Conservation (phyloP, 37 sponge, comb jelly and placozoan species). For the Mnemiopsis leidyi region DNA sequence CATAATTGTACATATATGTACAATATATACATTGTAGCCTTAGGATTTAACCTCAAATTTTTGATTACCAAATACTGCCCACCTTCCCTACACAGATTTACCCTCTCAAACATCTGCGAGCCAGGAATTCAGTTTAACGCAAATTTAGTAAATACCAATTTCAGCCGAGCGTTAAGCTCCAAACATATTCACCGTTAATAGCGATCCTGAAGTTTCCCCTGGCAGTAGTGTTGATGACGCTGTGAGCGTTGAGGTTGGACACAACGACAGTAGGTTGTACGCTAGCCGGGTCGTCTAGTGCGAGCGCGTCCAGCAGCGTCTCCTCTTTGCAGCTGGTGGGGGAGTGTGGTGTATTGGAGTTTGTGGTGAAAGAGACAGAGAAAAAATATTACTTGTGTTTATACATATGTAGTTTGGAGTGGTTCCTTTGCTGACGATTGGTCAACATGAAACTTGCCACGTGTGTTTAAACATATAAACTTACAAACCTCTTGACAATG, state of each 20-base stretch:
- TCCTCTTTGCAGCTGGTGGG: conserved; percentile 46
- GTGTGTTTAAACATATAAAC: too few relatives aligned
- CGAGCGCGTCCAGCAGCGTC: background rate
- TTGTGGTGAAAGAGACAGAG: too few relatives aligned
- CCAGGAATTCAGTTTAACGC: too few relatives aligned
- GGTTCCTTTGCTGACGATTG: too few relatives aligned
- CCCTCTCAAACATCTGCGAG: too few relatives aligned
- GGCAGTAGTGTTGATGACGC: conserved; percentile 16
- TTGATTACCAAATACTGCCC: too few relatives aligned
- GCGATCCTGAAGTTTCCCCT: conserved; percentile 61
- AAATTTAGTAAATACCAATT: background rate
- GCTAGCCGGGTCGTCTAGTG: background rate
- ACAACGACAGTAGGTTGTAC: background rate
- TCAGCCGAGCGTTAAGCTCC: background rate
- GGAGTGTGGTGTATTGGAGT: too few relatives aligned
- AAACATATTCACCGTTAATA: conserved; percentile 49
- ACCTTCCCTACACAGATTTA: too few relatives aligned
- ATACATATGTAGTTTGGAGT: too few relatives aligned
- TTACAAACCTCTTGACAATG: conserved; percentile 59
- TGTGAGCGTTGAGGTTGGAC: conserved; percentile 14
- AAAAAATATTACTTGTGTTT: too few relatives aligned
- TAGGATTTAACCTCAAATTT: too few relatives aligned
- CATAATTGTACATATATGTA: background rate
- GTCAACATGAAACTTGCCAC: too few relatives aligned
- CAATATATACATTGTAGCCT: background rate